A percentile compares a stretch with the other conserved stretches of the same genome.
Conservation (phyloP, 2,113 vertebrate genomes). For the Tragelaphus buxtoni region DNA sequence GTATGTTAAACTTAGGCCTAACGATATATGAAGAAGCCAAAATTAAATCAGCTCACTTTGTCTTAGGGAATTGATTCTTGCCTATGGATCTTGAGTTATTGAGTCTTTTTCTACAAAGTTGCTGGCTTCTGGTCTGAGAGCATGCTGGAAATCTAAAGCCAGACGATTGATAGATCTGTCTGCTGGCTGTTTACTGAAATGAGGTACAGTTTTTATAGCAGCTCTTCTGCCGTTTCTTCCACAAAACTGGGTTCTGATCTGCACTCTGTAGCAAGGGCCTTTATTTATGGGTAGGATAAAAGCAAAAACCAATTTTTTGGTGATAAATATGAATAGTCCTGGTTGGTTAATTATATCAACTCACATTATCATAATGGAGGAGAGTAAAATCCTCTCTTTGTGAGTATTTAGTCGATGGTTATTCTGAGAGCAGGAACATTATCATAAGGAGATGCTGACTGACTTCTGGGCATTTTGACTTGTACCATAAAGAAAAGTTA, state of each 20-base stretch:
- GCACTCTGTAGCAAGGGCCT: not conserved
- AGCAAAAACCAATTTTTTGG: not conserved
- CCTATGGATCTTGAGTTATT: not conserved
- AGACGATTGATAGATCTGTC: not conserved
- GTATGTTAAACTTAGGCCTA: not conserved
- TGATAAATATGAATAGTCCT: not conserved
- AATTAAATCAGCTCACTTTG: not conserved
- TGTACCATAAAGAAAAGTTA: not conserved
- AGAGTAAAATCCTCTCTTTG: not conserved
- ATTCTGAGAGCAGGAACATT: not conserved
- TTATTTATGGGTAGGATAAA: not conserved
- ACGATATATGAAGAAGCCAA: not conserved
- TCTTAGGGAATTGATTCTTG: not conserved
- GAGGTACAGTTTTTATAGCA: not conserved
- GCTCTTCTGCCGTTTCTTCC: not conserved
- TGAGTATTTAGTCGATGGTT: not conserved
- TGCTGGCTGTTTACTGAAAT: not conserved
- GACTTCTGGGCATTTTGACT: not conserved
- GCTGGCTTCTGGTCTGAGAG: not conserved
- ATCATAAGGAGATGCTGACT: not conserved
- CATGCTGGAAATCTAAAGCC: not conserved
- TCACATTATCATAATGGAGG: not conserved
- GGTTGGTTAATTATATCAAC: not conserved
- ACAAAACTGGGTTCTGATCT: not conserved
- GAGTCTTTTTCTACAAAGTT: not conserved